phyloP scores from a whole-genome alignment of 2,797 vertebrate genomes.

The Megalops cyprinoides region DNA sequence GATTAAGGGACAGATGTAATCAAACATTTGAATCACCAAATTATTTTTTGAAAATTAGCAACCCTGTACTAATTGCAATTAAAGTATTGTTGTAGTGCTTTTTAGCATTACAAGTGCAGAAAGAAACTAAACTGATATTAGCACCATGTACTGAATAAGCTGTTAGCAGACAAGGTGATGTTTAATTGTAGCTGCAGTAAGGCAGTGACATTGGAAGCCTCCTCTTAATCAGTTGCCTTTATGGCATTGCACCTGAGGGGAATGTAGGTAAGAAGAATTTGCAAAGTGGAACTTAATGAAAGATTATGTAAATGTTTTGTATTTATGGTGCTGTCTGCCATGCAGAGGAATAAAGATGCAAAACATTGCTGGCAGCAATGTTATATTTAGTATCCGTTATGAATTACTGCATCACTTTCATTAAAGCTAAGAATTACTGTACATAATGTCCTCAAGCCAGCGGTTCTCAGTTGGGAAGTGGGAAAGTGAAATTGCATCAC shows the following conservation, averaged over 20 bases:
- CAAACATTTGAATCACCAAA: neutral
- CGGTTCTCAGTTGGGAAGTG: neutral
- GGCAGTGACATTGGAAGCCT: neutral
- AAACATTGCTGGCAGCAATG: neutral
- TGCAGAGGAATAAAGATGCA: neutral
- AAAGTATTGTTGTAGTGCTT: neutral
- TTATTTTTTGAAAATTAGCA: neutral
- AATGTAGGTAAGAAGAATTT: neutral
- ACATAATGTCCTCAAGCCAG: neutral
- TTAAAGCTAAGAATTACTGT: neutral
- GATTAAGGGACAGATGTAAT: neutral
- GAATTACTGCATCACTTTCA: neutral
- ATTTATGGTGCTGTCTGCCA: slow-evolving; percentile 9
- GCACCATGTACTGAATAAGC: slow-evolving; percentile 8
- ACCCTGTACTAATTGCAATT: neutral
- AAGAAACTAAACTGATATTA: no score
- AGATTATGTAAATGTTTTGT: neutral
- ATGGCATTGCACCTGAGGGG: neutral
- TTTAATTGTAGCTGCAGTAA: neutral
- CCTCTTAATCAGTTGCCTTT: neutral
- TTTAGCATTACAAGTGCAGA: no score
- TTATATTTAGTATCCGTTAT: neutral
- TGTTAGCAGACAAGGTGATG: neutral
- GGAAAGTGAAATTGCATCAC: neutral
- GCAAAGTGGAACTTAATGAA: neutral